phyloP scores from a whole-genome alignment of 2,797 vertebrate species.

The Halcyon badia region DNA sequence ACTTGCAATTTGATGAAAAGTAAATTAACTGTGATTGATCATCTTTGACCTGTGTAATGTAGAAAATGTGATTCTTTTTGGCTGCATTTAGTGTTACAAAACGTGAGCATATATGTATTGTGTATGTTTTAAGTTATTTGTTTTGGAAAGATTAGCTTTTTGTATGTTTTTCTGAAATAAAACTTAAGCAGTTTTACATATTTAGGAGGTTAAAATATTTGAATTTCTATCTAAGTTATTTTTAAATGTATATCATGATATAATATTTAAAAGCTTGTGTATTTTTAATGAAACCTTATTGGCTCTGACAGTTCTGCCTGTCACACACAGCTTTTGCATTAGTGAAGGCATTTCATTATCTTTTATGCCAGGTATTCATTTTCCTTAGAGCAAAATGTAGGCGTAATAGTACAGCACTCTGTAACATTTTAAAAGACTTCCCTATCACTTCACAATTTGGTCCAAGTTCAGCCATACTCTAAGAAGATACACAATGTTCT shows the following conservation, averaged over 20 bases:
- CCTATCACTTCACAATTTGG: not conserved
- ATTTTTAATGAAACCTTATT: conserved; percentile 77
- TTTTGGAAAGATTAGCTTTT: not conserved
- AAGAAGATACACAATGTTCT: not conserved
- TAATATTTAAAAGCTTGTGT: conserved; percentile 68
- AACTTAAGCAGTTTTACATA: conserved; percentile 42
- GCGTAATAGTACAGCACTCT: not conserved
- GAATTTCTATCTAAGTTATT: conserved; percentile 36
- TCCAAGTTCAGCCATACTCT: not conserved
- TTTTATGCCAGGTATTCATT: conserved; percentile 65
- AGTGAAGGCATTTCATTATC: conserved; percentile 74
- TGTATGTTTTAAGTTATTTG: not conserved
- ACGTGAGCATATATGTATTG: not conserved
- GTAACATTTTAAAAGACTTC: conserved; percentile 36
- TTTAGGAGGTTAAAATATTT: conserved; percentile 67
- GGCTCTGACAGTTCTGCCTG: conserved; percentile 68
- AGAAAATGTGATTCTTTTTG: conserved; percentile 23
- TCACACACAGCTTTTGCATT: conserved; percentile 64
- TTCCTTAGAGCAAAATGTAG: conserved; percentile 34
- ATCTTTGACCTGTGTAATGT: conserved; percentile 38
- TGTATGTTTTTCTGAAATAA: conserved; percentile 47
- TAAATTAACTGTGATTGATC: conserved; percentile 51
- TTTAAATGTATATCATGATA: conserved; percentile 67
- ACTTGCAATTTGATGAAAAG: not conserved
- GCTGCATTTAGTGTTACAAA: not conserved